Conservation (phyloP, 2,113 vertebrate genomes). For the Rhineura floridana region DNA sequence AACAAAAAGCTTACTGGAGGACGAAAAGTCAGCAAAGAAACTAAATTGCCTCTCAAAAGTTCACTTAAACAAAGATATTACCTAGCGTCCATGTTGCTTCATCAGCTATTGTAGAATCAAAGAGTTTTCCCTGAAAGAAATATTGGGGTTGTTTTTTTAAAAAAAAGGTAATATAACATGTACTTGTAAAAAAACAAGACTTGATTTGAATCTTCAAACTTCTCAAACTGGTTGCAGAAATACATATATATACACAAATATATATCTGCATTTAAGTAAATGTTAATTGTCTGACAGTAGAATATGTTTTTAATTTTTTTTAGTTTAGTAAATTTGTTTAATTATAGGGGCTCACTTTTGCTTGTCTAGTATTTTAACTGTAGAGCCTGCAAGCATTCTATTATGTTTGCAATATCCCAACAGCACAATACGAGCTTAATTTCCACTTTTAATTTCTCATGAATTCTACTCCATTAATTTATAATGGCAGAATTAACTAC, state of each 20-base stretch:
- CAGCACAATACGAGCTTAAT: background rate
- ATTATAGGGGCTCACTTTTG: background rate
- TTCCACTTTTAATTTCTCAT: background rate
- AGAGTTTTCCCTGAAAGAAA: constrained; percentile 89
- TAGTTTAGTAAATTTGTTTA: background rate
- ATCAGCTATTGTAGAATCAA: constrained; percentile 89
- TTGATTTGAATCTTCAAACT: background rate
- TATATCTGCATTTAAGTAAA: background rate
- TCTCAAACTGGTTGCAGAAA: background rate
- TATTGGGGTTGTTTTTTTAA: background rate
- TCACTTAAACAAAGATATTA: constrained; percentile 64
- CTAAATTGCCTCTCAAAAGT: background rate
- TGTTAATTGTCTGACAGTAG: fast-evolving
- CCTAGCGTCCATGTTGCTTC: constrained; percentile 96
- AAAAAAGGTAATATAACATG: background rate
- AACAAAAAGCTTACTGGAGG: background rate
- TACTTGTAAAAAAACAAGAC: fast-evolving
- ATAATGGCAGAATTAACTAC: background rate
- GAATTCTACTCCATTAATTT: background rate
- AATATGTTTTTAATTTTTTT: background rate
- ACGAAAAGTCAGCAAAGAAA: background rate
- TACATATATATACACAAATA: too few species aligned
- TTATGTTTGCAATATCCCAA: fast-evolving
- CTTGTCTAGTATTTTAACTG: background rate
- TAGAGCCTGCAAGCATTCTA: fast-evolving